A percentile compares a stretch with the other conserved stretches of the same genome.
Conservation (phyloP, 2,888 invertebrate genomes). For the Entomobrya multifasciata region DNA sequence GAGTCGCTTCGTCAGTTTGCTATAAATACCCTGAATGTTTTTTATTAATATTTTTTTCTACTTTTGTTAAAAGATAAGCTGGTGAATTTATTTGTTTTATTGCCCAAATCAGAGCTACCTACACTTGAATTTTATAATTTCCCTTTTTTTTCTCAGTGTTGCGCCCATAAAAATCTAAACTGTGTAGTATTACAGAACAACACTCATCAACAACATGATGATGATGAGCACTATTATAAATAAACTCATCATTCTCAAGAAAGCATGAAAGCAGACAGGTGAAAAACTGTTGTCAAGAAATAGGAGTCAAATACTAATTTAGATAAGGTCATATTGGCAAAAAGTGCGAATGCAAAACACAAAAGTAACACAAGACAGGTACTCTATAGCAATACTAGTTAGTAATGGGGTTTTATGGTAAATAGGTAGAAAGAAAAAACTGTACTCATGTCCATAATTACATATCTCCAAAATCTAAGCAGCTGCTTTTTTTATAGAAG, state of each 20-base stretch:
- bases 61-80: not conserved
- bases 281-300: constrained; percentile 71
- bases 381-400: not conserved
- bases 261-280: constrained; percentile 64
- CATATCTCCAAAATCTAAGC: constrained; percentile 39
- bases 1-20: not conserved
- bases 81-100: constrained; percentile 43
- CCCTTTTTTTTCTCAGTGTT: constrained; percentile 24
- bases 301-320: constrained; percentile 68
- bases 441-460: constrained; percentile 34
- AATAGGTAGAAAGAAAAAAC: constrained; percentile 18
- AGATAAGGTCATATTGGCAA: constrained; percentile 57
- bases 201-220: not conserved
- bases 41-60: not conserved
- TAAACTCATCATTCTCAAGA: constrained; percentile 29
- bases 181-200: not conserved
- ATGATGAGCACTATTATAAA: constrained; percentile 23
- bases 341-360: constrained; percentile 12
- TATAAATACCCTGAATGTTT: constrained; percentile 10
- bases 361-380: constrained; percentile 46
- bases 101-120: constrained; percentile 35
- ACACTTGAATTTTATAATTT: constrained; percentile 25
- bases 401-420: constrained; percentile 39
- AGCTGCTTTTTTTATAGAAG: constrained; percentile 26
- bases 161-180: constrained; percentile 12